These are phyloP conservation scores for Manduca sexta DNA, from an alignment of 1,140 invertebrate genomes.

Conservation along the genomic window DNA sequence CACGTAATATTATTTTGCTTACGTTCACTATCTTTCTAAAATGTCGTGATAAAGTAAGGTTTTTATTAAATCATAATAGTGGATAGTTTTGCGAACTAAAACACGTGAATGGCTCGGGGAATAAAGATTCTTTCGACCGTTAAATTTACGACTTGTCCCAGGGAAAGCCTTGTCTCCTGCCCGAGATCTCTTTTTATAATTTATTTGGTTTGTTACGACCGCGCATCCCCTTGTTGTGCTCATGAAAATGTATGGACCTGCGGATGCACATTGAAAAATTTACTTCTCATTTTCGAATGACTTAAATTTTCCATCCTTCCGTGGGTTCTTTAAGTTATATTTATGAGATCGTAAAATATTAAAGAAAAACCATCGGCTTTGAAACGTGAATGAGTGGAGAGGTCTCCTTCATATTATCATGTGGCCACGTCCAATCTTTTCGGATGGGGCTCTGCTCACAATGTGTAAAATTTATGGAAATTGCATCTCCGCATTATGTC, in stretches of 20 bases:
- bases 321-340: no score
- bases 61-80: constrained; percentile 50
- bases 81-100: constrained; percentile 55
- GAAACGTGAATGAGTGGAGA: constrained; percentile 20
- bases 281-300: constrained; percentile 7
- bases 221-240: constrained; percentile 26
- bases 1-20: no score
- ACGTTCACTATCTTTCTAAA: no score
- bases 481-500: constrained; percentile 66
- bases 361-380: no score
- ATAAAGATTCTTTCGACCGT: constrained; percentile 66
- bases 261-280: constrained; percentile 16
- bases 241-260: constrained; percentile 20
- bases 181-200: constrained; percentile 67
- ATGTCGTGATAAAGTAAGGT: neutral
- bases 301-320: constrained; percentile 12
- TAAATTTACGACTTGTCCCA: constrained; percentile 70
- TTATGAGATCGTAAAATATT: no score
- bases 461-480: constrained; percentile 71
- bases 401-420: constrained; percentile 34
- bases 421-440: constrained; percentile 65
- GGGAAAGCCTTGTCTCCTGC: constrained; percentile 56
- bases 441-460: constrained; percentile 55
- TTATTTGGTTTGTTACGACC: constrained; percentile 67
- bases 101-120: constrained; percentile 55